phyloP scores from a whole-genome alignment of 2,113 vertebrate species.

The Cyanoramphus novaezelandiae region DNA sequence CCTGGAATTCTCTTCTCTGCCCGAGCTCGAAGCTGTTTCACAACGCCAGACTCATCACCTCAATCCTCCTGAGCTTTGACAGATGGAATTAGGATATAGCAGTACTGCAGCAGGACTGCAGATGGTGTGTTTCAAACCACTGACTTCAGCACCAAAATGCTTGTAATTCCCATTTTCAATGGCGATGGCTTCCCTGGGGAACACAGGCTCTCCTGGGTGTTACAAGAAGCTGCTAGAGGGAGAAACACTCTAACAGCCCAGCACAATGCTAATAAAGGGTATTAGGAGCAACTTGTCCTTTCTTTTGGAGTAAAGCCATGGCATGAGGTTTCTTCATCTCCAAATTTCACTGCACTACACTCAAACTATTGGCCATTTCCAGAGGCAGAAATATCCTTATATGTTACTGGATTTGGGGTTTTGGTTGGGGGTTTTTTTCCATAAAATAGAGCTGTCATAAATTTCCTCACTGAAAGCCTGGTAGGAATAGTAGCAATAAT shows the following conservation, averaged over 20 bases:
- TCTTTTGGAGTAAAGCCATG: not conserved
- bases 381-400: not conserved
- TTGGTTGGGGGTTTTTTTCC: not conserved
- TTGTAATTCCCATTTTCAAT: not conserved
- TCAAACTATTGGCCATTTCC: not conserved
- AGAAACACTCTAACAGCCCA: not conserved
- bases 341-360: not conserved
- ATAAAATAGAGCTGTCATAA: not conserved
- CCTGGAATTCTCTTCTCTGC: not conserved
- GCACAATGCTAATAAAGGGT: not conserved
- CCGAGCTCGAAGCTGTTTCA: not conserved
- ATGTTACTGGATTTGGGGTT: not conserved
- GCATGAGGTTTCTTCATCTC: not conserved
- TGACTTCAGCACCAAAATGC: slow-evolving; percentile 7
- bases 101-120: slow-evolving; percentile 41
- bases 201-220: not conserved
- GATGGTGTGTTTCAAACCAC: slow-evolving; percentile 26
- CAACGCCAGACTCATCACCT: not conserved
- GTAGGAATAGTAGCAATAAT: not conserved
- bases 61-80: slow-evolving; percentile 20
- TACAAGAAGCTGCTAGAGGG: not conserved
- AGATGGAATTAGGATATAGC: slow-evolving; percentile 39
- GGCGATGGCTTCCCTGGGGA: not conserved
- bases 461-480: not conserved
- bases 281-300: not conserved